A percentile compares a stretch with the other conserved stretches of the same genome.
phyloP scores from a whole-genome alignment of 2,888 invertebrate genomes.

The Masnerella sp. region DNA sequence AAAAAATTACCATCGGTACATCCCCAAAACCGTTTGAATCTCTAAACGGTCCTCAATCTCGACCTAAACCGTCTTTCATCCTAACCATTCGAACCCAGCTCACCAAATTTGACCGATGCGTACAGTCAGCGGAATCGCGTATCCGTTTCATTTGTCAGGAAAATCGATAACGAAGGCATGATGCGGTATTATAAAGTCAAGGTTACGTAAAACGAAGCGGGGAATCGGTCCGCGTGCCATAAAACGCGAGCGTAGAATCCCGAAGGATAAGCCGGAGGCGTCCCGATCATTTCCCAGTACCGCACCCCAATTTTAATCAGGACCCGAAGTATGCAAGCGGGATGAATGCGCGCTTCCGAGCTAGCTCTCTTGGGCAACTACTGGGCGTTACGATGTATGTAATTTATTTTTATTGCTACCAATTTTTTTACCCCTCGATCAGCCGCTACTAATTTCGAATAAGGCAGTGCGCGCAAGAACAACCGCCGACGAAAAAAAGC shows the following conservation, averaged over 20 bases:
- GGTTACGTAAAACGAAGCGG: constrained; percentile 55
- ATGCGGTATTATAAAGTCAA: constrained; percentile 59
- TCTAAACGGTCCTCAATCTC: too few relatives aligned
- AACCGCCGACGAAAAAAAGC: constrained; percentile 32
- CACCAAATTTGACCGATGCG: too few relatives aligned
- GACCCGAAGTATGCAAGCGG: constrained; percentile 76
- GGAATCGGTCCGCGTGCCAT: constrained; percentile 61
- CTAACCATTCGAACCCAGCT: too few relatives aligned
- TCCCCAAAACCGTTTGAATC: too few relatives aligned
- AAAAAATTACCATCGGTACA: too few relatives aligned
- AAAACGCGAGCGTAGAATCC: constrained; percentile 64
- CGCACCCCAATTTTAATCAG: constrained; percentile 78
- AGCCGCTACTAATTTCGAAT: constrained; percentile 75
- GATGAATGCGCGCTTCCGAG: constrained; percentile 73
- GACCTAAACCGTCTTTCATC: too few relatives aligned
- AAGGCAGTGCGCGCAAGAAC: constrained; percentile 56
- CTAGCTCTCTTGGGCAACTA: constrained; percentile 70
- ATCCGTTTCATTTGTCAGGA: constrained; percentile 42
- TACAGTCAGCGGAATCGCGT: too few relatives aligned
- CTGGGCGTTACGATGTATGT: constrained; percentile 77
- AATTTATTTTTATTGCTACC: constrained; percentile 78
- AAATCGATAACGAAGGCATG: constrained; percentile 52
- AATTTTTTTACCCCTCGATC: constrained; percentile 77
- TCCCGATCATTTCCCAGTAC: constrained; percentile 70
- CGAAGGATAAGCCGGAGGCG: constrained; percentile 68